Base-by-base conservation (phyloP, 2,797 vertebrate genomes). In the Babyrousa celebensis region DNA sequence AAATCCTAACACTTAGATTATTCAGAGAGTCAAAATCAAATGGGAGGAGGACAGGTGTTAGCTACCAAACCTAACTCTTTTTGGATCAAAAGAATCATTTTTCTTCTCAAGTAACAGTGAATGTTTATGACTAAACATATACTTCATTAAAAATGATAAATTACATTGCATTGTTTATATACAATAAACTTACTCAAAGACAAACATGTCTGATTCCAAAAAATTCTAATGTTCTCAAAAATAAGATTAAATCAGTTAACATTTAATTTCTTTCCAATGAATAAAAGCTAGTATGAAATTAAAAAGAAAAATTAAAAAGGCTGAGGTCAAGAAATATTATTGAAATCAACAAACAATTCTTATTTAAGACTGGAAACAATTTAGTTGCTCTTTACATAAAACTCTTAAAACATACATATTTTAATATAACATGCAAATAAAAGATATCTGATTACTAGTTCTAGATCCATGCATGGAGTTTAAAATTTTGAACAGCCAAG, bases 241-340 rank as follows among this genome's bases (percentile, higher is more conserved):
- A 67, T 70, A 88, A 82, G 23, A 67, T 94, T 75, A 94, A 82
- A 77, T 71, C 43, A 75, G 32, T 74, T 85, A 95, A 88, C n/a
- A 89, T 48, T 62, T 36, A 8, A 52, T 85, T 85, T 89, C 48
- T 89, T 54, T 67, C 56, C 43, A 91, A 75, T 89, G 43, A 93
- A 75, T 77, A 88, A 88, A 94, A 79, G 10, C 43, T 40, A 84
- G 4, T n/a, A 70, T 20, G 18, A 70, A 88, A 83, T 43, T 87
- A 70, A 80, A 75, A 85, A 93, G 74, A 90, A 79, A 94, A 94
- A 68, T n/a, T 48, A 74, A 48, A 48, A 79, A 96, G n/a, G 74
- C 20, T 62, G 40, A 84, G 12, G 75, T 96, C 56, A 75, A 94
- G 48, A 89, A 85, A 65, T 21, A 29, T 20, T 75, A 63, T 67